These are phyloP conservation scores for Fragariocoptes setiger DNA, from an alignment of 1,140 invertebrate species.

Conservation along the genomic window DNA sequence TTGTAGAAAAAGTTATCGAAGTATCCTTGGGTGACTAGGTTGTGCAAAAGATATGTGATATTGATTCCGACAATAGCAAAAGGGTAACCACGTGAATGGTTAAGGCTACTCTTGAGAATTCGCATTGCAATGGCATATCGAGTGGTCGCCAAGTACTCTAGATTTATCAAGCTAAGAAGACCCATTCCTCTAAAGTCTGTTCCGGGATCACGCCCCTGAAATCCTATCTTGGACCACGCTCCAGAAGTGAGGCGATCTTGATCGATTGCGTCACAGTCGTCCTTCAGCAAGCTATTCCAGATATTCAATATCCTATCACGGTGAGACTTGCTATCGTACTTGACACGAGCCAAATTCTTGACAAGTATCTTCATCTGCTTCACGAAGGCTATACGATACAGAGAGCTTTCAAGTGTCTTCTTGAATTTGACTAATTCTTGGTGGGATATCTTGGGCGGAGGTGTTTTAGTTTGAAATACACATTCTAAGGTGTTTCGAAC, in stretches of 20 bases:
- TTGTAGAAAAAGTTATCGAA: constrained; percentile 75
- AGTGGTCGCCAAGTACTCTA: constrained; percentile 54
- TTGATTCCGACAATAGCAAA: constrained; percentile 61
- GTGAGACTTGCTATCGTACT: not conserved
- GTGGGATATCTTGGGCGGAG: not conserved
- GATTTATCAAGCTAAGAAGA: constrained; percentile 61
- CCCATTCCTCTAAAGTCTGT: constrained; percentile 96
- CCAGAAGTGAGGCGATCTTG: constrained; percentile 21
- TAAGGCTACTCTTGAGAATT: constrained; percentile 27
- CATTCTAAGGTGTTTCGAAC: no score
- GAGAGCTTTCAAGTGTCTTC: not conserved
- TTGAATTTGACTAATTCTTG: not conserved
- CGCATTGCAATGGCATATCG: constrained; percentile 42
- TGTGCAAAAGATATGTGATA: constrained; percentile 56
- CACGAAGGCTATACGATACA: not conserved
- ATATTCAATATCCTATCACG: not conserved
- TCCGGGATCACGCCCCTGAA: constrained; percentile 80
- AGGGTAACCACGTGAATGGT: constrained; percentile 20
- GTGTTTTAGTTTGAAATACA: not conserved
- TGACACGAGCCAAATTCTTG: not conserved
- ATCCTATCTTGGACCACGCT: constrained; percentile 83
- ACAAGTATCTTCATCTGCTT: not conserved
- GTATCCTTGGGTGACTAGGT: constrained; percentile 38
- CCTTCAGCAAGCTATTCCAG: not conserved
- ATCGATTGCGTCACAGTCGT: not conserved